These are phyloP conservation scores for Numenius phaeopus DNA, from an alignment of 2,797 vertebrate genomes.

Conservation along the genomic window DNA sequence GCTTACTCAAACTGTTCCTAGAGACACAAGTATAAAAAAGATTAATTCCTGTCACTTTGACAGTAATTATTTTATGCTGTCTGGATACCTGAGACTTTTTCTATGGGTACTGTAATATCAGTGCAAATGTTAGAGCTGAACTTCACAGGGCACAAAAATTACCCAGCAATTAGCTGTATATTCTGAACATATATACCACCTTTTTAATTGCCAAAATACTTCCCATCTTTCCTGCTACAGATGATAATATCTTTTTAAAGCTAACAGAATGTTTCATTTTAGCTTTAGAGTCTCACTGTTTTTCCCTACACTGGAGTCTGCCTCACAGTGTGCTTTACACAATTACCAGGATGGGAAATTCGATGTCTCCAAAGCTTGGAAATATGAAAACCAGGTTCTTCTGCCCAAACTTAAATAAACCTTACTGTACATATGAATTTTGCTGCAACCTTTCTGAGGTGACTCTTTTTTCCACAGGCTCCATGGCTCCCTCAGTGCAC, in stretches of 20 bases:
- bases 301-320: background rate
- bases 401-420: background rate
- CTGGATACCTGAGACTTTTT: background rate
- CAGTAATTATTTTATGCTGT: background rate
- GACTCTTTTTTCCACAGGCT: background rate
- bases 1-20: background rate
- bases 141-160: background rate
- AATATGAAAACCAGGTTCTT: background rate
- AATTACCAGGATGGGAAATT: background rate
- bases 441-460: background rate
- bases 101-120: background rate
- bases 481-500: background rate
- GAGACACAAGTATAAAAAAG: background rate
- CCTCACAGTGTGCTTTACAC: fast-evolving
- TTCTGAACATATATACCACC: too few relatives aligned
- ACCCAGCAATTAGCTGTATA: fast-evolving
- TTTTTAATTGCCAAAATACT: background rate
- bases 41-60: background rate
- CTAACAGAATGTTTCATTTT: background rate
- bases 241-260: background rate
- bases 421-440: background rate
- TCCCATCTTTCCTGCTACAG: background rate
- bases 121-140: fast-evolving
- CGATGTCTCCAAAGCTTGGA: background rate
- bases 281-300: background rate